Percentiles rank a stretch among this genome's conserved stretches.
These are phyloP conservation scores for Camponotus fellah DNA, from an alignment of 2,888 invertebrate genomes.

Conservation along the genomic window DNA sequence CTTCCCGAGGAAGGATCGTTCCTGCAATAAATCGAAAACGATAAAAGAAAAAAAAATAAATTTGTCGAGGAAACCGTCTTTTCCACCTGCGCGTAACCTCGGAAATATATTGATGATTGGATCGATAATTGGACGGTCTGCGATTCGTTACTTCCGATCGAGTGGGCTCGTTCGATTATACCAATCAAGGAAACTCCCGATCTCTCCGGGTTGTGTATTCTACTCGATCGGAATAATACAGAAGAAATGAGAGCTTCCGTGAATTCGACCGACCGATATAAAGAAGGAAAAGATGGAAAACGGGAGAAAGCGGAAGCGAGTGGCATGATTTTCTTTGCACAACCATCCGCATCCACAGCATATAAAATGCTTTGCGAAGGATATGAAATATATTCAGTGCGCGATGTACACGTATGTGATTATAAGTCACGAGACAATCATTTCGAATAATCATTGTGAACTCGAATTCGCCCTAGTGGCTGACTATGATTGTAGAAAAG, in stretches of 20 bases:
- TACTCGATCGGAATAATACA: background rate
- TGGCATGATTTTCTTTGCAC: slow-evolving; percentile 29
- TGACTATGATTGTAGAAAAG: slow-evolving; percentile 37
- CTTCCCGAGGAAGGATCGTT: background rate
- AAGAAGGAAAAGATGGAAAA: slow-evolving; percentile 12
- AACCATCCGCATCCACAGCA: slow-evolving; percentile 10
- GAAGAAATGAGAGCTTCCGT: slow-evolving; percentile 28
- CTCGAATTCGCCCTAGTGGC: slow-evolving; percentile 56
- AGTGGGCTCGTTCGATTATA: slow-evolving; percentile 35
- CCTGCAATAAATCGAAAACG: background rate
- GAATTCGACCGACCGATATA: background rate
- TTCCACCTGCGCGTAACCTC: background rate
- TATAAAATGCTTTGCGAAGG: slow-evolving; percentile 53
- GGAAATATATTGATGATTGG: slow-evolving; percentile 44
- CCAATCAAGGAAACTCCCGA: slow-evolving; percentile 45
- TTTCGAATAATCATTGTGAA: slow-evolving; percentile 67
- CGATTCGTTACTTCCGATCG: slow-evolving; percentile 30
- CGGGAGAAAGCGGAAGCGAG: slow-evolving; percentile 17
- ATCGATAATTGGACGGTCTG: slow-evolving; percentile 41
- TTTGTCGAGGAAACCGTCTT: background rate
- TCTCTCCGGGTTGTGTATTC: slow-evolving; percentile 10
- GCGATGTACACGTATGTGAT: slow-evolving; percentile 50
- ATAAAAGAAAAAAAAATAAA: slow-evolving; percentile 13
- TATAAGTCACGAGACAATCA: slow-evolving; percentile 74
- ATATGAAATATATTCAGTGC: slow-evolving; percentile 53